Percentiles rank a stretch among this genome's conserved stretches.
Conservation (phyloP, 1,140 invertebrate species). For the Drosophila cardini region DNA sequence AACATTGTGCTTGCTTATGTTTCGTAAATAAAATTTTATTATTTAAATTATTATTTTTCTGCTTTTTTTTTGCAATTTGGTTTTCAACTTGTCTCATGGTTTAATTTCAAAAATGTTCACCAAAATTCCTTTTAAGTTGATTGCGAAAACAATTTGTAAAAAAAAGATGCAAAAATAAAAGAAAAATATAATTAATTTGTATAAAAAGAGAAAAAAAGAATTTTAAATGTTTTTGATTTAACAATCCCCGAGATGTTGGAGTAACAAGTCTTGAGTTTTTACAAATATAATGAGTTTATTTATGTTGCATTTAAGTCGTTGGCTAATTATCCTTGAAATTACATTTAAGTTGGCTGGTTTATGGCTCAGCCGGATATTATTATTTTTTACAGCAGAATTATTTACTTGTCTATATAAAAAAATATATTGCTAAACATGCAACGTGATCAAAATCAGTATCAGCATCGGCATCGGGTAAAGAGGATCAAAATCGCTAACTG, state of each 20-base stretch:
- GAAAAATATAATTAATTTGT: slow-evolving; percentile 50
- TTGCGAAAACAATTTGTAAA: slow-evolving; percentile 40
- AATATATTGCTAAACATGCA: slow-evolving; percentile 72
- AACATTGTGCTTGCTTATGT: slow-evolving; percentile 71
- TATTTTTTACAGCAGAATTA: slow-evolving; percentile 43
- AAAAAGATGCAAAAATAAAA: slow-evolving; percentile 60
- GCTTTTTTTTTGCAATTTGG: slow-evolving; percentile 38
- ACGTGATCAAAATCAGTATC: slow-evolving; percentile 23
- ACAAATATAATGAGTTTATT: slow-evolving; percentile 80
- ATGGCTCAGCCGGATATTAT: slow-evolving; percentile 16
- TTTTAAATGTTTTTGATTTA: background rate
- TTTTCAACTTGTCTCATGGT: slow-evolving; percentile 9
- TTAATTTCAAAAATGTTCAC: background rate
- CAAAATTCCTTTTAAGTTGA: slow-evolving; percentile 15
- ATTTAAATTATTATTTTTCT: slow-evolving; percentile 53
- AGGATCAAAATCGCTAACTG: background rate
- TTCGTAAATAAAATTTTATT: slow-evolving; percentile 68
- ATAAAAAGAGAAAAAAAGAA: slow-evolving; percentile 27
- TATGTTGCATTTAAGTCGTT: slow-evolving; percentile 62
- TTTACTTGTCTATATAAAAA: slow-evolving; percentile 68
- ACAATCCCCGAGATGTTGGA: background rate
- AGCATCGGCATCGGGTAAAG: background rate
- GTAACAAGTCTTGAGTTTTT: background rate
- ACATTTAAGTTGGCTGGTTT: slow-evolving; percentile 34
- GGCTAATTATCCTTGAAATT: slow-evolving; percentile 67